These are phyloP conservation scores for Punctoribates punctum DNA, from an alignment of 2,888 invertebrate species.

Conservation along the genomic window DNA sequence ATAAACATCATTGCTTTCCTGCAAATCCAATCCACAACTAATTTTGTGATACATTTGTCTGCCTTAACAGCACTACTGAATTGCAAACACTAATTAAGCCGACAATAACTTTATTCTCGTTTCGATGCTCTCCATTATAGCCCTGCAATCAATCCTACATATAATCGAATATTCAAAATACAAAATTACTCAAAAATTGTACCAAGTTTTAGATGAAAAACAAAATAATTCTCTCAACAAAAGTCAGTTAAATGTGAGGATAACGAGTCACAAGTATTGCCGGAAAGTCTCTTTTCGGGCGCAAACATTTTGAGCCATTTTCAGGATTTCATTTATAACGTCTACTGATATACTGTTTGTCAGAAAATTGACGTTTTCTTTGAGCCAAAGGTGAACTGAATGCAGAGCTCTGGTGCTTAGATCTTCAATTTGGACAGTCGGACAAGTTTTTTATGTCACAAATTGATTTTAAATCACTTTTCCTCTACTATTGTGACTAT, in stretches of 20 bases:
- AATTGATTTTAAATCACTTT: slow-evolving; percentile 36
- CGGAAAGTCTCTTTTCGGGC: slow-evolving; percentile 13
- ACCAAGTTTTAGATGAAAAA: background rate
- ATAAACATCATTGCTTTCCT: slow-evolving; percentile 33
- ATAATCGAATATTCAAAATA: background rate
- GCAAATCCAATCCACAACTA: slow-evolving; percentile 25
- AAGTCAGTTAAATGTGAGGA: too few species aligned
- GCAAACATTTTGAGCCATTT: background rate
- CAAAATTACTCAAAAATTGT: background rate
- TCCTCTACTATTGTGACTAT: slow-evolving; percentile 17
- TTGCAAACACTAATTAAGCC: slow-evolving; percentile 9
- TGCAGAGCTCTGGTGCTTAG: background rate
- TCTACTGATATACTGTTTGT: background rate
- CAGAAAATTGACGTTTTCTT: too few species aligned
- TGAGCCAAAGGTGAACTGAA: too few species aligned
- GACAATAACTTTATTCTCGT: background rate
- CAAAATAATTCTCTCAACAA: background rate
- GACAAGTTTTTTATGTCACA: slow-evolving; percentile 11
- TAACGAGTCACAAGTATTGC: background rate
- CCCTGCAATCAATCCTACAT: background rate
- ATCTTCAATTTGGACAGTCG: slow-evolving; percentile 20
- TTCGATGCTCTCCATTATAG: background rate
- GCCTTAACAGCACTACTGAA: background rate
- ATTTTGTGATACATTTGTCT: slow-evolving; percentile 24
- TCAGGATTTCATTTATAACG: too few species aligned